phyloP scores from a whole-genome alignment of 1,140 invertebrate genomes.

The Marisa cornuarietis region DNA sequence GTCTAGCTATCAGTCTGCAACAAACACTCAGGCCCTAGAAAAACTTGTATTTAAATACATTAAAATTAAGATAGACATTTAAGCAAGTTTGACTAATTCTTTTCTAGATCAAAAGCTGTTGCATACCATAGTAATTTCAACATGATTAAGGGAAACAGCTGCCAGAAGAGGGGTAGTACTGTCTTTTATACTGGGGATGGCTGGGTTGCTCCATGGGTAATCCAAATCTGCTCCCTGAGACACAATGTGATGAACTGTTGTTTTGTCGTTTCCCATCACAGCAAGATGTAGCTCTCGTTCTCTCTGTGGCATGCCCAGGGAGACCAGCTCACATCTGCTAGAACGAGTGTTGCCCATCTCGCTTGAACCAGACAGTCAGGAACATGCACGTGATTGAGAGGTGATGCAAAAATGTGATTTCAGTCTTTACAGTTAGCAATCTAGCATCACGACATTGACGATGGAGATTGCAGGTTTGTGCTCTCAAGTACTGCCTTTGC shows the following conservation, averaged over 20 bases:
- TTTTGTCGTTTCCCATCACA: conserved; percentile 61
- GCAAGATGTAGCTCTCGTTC: conserved; percentile 62
- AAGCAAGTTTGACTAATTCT: too few relatives aligned
- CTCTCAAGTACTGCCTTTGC: too few relatives aligned
- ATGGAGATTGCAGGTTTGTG: too few relatives aligned
- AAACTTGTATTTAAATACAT: too few relatives aligned
- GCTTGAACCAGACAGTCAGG: conserved; percentile 1
- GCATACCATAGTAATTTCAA: conserved; percentile 61
- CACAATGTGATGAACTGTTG: conserved; percentile 49
- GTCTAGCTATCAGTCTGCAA: too few relatives aligned
- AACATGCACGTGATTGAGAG: not conserved
- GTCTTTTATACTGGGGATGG: conserved; percentile 63
- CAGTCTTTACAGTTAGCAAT: too few relatives aligned
- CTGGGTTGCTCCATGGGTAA: conserved; percentile 63
- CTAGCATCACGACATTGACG: too few relatives aligned
- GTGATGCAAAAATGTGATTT: too few relatives aligned
- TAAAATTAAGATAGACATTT: too few relatives aligned
- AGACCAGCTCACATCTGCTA: conserved; percentile 52
- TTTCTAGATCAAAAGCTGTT: conserved; percentile 6
- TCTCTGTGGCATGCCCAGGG: conserved; percentile 59
- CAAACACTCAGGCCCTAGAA: too few relatives aligned
- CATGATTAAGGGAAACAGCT: conserved; percentile 64
- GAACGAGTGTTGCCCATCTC: conserved; percentile 63
- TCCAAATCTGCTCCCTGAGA: conserved; percentile 60
- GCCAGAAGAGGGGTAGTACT: conserved; percentile 63